Evolutionary conservation across 1,140 invertebrate genomes (phyloP), one percentile per base, ranked within the genome.

Genomic region (Cydia fagiglandana): DNA sequence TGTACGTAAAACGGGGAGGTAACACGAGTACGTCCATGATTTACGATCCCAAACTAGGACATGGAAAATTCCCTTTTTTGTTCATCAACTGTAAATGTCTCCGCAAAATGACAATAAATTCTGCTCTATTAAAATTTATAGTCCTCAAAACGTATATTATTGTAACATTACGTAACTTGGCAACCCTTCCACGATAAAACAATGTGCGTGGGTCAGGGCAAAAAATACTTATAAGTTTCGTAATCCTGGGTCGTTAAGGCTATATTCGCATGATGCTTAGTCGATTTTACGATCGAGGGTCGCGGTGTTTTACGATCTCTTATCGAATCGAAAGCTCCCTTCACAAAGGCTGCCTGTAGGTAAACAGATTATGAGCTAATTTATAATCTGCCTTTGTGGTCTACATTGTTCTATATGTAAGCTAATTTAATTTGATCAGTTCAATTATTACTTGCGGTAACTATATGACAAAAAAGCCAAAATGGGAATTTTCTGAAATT

Each of bases 111-210:
- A 82, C 79, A 83, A 86, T 90, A 90, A 90, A 91, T 88, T 87
- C 83, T 86, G 83, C 80, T 85, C 86, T 89, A 88, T 91, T 89
- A 91, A 91, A 89, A 89, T 87, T 89, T 90, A 90, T 88, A 86
- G 79, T 80, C 83, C 83, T 86, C 84, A 87, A 87, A 89, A 83
- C 84, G 84, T 6, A 89, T 92, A 34, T 34, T 88, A 91, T 86
- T 87, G 86, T 87, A 84, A 83, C 78, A 85, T 90, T 89, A 86
- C 85, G 83, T 90, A 90, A 89, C 82, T 88, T 75, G 84, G 88
- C 89, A 89, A 90, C 88, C 89, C 88, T 89, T 90, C 80, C 75
- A 79, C 64, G 82, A 80, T 92, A 91, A 91, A 92, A 92, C 88
- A 89, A 88, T 91, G 86, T 80, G 75, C 78, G 78, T 83, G 77